Conservation (phyloP, 2,888 invertebrate species). For the Troilus luridus region DNA sequence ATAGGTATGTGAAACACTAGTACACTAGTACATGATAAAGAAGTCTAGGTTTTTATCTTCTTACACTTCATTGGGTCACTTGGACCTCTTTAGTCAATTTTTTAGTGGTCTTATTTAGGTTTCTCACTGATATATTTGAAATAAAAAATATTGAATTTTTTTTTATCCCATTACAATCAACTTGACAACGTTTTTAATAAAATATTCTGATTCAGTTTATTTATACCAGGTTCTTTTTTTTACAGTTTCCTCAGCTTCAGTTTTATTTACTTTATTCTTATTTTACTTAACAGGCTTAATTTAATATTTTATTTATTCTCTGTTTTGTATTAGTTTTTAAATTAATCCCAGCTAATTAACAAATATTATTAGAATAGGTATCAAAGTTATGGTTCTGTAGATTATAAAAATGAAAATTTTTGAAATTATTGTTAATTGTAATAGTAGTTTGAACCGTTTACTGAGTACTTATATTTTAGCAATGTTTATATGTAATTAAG, state of each 20-base stretch:
- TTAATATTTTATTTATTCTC: not conserved
- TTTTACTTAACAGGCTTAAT: not conserved
- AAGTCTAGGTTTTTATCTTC: too few relatives aligned
- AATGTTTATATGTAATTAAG: not conserved
- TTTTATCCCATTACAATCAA: not conserved
- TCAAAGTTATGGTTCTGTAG: not conserved
- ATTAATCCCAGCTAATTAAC: not conserved
- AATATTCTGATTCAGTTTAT: constrained; percentile 8
- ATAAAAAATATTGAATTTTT: too few relatives aligned
- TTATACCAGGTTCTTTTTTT: not conserved
- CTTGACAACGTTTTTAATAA: not conserved
- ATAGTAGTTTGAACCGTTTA: not conserved
- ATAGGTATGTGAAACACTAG: too few relatives aligned
- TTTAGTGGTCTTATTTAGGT: too few relatives aligned
- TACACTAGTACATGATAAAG: too few relatives aligned
- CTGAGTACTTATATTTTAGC: not conserved
- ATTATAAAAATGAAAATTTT: not conserved
- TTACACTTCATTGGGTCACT: too few relatives aligned
- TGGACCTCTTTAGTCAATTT: too few relatives aligned
- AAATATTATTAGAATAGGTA: not conserved
- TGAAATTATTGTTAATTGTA: not conserved
- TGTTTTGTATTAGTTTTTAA: not conserved
- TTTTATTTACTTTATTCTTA: not conserved
- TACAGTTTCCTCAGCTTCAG: not conserved
- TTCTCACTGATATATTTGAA: too few relatives aligned